phyloP scores from a whole-genome alignment of 2,113 vertebrate genomes.

The Datnioides undecimradiatus region DNA sequence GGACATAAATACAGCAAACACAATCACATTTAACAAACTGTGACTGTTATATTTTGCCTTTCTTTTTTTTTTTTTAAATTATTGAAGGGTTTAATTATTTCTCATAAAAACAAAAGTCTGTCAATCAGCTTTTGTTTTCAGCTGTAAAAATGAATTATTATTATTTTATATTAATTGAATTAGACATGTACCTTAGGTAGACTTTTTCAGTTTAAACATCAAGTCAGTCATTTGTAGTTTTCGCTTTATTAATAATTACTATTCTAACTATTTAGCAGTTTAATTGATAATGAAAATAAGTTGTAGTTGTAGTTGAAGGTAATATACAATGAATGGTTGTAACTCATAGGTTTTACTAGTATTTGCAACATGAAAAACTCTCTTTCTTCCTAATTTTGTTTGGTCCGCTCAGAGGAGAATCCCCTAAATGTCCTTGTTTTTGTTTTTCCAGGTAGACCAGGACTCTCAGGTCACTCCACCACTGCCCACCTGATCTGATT shows the following conservation, averaged over 20 bases:
- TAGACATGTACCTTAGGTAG: too few relatives aligned
- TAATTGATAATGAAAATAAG: not conserved
- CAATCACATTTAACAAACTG: not conserved
- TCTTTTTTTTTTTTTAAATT: too few relatives aligned
- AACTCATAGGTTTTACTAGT: not conserved
- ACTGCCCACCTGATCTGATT: not conserved
- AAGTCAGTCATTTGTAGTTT: too few relatives aligned
- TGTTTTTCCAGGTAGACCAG: not conserved
- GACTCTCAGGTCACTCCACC: not conserved
- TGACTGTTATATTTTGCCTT: too few relatives aligned
- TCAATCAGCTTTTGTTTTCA: too few relatives aligned
- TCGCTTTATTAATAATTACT: too few relatives aligned
- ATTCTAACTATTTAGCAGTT: not conserved
- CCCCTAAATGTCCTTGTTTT: not conserved
- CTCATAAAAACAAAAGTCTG: too few relatives aligned
- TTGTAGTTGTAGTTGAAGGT: not conserved
- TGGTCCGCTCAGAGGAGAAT: not conserved
- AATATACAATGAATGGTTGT: too few relatives aligned
- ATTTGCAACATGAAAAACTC: not conserved
- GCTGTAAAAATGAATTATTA: too few relatives aligned
- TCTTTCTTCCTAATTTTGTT: not conserved
- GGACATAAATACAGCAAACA: not conserved
- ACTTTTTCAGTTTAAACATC: too few relatives aligned
- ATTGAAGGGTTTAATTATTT: too few relatives aligned
- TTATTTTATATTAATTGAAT: too few relatives aligned